Base-by-base conservation (phyloP, 92 coral and sea anemone genomes). In the Zoanthus sansibaricus region DNA sequence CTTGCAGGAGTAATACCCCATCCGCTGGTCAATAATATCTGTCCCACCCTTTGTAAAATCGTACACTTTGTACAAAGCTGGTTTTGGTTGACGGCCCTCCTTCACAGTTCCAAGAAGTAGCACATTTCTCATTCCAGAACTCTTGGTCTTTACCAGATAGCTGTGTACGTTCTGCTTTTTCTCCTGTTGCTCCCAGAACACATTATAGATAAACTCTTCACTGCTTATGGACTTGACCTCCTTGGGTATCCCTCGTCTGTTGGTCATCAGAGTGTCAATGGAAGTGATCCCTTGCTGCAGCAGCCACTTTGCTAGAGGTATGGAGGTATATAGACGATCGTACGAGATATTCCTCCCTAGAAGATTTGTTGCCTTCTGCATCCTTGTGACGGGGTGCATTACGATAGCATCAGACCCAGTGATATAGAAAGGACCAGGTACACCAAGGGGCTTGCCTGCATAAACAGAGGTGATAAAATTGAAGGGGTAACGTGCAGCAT, bases 251-350 rank as follows among this genome's bases (percentile, higher is more conserved):
- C 91, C 88, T 20, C 18, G 64, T 17, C 91, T 82, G 76, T 88
- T 88, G 0, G 88, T 2, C 87, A 55, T 33, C 11, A 88, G 18
- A 30, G 91, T 88, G 1, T 84, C 88, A 75, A 82, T 58, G 31
- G 62, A 55, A 15, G 91, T 88, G 42, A 88, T 73, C n/a, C 82
- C 82, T 1, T 59, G 54, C 32, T 83, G 75, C 12, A 82, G 76
- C 13, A 88, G 73, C 88, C 91, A 88, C 56, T 82, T 37, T 1
- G 46, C 71, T 1, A 83, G 47, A 0, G 83, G 77, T 9, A 88
- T 56, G 15, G 83, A 82, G 13, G 91, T 88, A 32, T 88, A 83
- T 9, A 82, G 32, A 1, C 91, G 91, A 21, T 88, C 88, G 20
- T 59, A 77, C 6, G 86, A 87, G 17, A 87, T 64, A 71, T 87